Evolutionary conservation across 2,113 vertebrate species (phyloP).

Genomic region (Passer montanus): DNA sequence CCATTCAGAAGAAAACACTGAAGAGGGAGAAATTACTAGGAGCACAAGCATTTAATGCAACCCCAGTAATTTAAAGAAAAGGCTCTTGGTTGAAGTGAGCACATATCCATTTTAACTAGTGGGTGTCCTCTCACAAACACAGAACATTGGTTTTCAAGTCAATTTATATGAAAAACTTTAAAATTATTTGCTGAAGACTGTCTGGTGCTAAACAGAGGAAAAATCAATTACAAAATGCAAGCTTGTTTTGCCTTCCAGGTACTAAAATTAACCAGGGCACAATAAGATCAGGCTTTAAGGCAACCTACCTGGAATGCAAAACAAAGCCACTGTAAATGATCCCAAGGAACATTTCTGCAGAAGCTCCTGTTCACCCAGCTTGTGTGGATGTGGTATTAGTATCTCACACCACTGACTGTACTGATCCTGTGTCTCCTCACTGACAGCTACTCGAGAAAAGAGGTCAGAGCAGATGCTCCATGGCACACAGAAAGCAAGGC

Average conservation of each 20-base stretch:
- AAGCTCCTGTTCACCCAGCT: not conserved
- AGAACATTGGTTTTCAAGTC: not conserved
- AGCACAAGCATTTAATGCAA: not conserved
- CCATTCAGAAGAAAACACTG: not conserved
- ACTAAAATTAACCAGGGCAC: not conserved
- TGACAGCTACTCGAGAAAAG: not conserved
- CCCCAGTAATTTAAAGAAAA: not conserved
- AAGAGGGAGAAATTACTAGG: not conserved
- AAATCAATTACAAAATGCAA: not conserved
- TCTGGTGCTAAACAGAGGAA: not conserved
- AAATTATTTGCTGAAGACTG: not conserved
- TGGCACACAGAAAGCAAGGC: not conserved
- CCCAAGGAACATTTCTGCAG: not conserved
- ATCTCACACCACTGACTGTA: not conserved
- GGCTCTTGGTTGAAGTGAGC: not conserved
- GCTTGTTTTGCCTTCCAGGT: not conserved
- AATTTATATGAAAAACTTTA: not conserved
- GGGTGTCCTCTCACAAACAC: not conserved
- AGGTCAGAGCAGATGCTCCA: not conserved
- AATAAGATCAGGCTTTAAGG: not conserved
- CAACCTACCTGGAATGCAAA: not conserved
- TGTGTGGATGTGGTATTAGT: not conserved
- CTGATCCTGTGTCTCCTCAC: not conserved
- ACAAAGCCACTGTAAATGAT: not conserved
- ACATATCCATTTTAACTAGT: not conserved